phyloP scores from a whole-genome alignment of 1,140 invertebrate genomes.

The Drosophila varians region DNA sequence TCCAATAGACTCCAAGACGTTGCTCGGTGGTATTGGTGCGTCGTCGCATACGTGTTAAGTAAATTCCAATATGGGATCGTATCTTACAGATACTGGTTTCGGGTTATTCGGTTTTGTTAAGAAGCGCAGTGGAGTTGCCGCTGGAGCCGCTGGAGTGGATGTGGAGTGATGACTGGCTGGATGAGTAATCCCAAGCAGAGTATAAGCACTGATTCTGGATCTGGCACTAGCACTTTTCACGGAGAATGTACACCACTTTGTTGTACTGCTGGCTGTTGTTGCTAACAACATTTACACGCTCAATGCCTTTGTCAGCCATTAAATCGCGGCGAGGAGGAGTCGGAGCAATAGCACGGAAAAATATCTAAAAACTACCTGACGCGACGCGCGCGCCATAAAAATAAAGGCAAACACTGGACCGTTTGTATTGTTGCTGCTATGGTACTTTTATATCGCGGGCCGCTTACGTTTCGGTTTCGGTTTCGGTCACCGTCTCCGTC shows the following conservation, averaged over 20 bases:
- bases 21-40: constrained; percentile 37
- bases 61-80: constrained; percentile 78
- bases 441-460: constrained; percentile 58
- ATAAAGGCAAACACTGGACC: constrained; percentile 59
- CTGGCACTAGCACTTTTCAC: constrained; percentile 44
- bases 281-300: constrained; percentile 75
- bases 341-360: constrained; percentile 34
- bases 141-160: not conserved
- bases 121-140: constrained; percentile 54
- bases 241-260: constrained; percentile 20
- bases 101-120: constrained; percentile 55
- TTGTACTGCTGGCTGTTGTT: constrained; percentile 39
- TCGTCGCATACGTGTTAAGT: constrained; percentile 69
- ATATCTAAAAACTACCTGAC: constrained; percentile 73
- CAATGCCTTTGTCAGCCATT: constrained; percentile 56
- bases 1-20: constrained; percentile 57
- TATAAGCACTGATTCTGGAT: constrained; percentile 27
- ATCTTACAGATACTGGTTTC: constrained; percentile 81
- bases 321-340: constrained; percentile 35
- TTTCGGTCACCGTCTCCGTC: constrained; percentile 35
- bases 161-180: constrained; percentile 10
- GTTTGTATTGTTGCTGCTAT: constrained; percentile 31
- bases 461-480: constrained; percentile 46
- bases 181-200: constrained; percentile 50
- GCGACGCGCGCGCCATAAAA: constrained; percentile 73